These are phyloP conservation scores for Carcharodon carcharias DNA, from an alignment of 2,797 vertebrate species.

Conservation along the genomic window DNA sequence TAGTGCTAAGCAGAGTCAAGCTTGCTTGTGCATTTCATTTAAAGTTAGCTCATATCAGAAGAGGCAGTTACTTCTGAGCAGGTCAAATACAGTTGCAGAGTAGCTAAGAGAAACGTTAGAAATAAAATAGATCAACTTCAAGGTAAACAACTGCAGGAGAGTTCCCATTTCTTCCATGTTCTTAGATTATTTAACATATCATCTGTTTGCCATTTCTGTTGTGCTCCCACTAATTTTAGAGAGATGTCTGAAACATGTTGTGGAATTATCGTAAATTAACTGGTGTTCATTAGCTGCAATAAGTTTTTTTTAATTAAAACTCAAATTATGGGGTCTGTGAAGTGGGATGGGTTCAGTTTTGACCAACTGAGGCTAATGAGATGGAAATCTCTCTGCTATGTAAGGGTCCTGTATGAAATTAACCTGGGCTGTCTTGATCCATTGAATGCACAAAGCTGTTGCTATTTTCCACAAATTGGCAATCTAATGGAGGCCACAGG, in stretches of 20 bases:
- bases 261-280: background rate
- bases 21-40: background rate
- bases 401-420: background rate
- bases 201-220: background rate
- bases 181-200: background rate
- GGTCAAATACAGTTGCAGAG: background rate
- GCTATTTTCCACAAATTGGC: background rate
- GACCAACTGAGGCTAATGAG: background rate
- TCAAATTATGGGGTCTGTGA: background rate
- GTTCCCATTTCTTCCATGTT: background rate
- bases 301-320: background rate
- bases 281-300: background rate
- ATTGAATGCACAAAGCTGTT: background rate
- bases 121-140: background rate
- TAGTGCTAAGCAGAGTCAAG: background rate
- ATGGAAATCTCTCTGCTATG: background rate
- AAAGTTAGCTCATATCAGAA: background rate
- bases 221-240: background rate
- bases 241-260: background rate
- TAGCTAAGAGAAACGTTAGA: background rate
- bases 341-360: background rate
- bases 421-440: background rate
- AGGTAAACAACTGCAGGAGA: background rate
- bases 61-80: background rate
- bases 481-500: background rate